Conservation (phyloP, 2,797 vertebrate species). For the Scyliorhinus canicula region DNA sequence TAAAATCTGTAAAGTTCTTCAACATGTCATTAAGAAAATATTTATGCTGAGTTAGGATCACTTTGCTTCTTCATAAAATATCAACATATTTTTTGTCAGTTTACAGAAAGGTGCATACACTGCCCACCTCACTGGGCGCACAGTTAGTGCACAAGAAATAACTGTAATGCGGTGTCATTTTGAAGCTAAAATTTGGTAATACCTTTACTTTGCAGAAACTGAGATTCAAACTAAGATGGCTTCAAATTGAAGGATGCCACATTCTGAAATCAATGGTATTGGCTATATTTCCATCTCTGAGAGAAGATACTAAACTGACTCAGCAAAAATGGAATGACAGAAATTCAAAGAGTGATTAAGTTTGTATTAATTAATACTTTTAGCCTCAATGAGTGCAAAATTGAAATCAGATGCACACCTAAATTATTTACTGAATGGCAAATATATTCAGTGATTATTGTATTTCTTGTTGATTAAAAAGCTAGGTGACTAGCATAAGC, state of each 20-base stretch:
- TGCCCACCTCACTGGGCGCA: background rate
- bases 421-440: slow-evolving; percentile 19
- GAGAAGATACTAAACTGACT: background rate
- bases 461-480: background rate
- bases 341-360: background rate
- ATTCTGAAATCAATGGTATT: background rate
- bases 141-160: background rate
- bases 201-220: background rate
- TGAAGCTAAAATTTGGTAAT: background rate
- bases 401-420: background rate
- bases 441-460: slow-evolving; percentile 10
- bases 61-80: no score
- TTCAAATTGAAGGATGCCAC: background rate
- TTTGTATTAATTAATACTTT: slow-evolving; percentile 20
- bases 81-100: no score
- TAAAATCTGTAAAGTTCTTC: no score
- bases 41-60: no score
- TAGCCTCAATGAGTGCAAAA: background rate
- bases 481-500: background rate
- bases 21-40: no score
- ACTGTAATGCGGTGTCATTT: background rate
- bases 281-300: background rate
- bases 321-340: background rate
- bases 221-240: background rate
- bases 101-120: background rate